Percentiles rank a stretch among this genome's conserved stretches.
These are phyloP conservation scores for Sinocyclocheilus anophthalmus DNA, from an alignment of 2,113 vertebrate species.

Conservation along the genomic window DNA sequence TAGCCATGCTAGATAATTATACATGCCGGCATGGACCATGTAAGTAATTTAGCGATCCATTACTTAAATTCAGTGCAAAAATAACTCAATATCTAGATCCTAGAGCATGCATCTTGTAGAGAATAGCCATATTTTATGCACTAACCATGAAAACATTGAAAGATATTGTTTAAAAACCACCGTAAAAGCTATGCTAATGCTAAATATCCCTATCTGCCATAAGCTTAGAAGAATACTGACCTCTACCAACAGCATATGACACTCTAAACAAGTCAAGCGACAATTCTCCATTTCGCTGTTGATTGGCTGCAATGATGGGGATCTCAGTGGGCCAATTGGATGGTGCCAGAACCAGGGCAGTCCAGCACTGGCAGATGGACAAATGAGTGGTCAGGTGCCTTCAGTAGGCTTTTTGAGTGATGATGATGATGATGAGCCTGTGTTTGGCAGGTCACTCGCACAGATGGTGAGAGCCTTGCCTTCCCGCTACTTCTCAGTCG, in stretches of 20 bases:
- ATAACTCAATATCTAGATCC: conserved; percentile 42
- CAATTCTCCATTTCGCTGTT: conserved; percentile 17
- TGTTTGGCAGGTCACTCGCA: conserved; percentile 73
- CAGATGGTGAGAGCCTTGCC: conserved; percentile 75
- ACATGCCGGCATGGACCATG: conserved; percentile 35
- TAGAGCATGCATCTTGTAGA: not conserved
- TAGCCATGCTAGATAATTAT: conserved; percentile 50
- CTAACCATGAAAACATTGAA: not conserved
- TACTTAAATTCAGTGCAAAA: conserved; percentile 38
- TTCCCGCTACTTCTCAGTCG: conserved; percentile 59
- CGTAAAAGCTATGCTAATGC: not conserved
- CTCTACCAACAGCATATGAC: not conserved
- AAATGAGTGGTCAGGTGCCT: conserved; percentile 71
- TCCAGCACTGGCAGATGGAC: conserved; percentile 68
- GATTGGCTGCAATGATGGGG: conserved; percentile 37
- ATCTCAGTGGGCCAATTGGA: conserved; percentile 44
- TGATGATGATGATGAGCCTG: conserved; percentile 68
- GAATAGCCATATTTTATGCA: not conserved
- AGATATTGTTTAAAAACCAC: not conserved
- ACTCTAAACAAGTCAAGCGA: conserved; percentile 10
- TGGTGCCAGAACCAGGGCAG: conserved; percentile 53
- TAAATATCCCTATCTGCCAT: not conserved
- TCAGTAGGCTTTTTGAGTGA: conserved; percentile 63
- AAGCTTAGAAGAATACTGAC: not conserved
- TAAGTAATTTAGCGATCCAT: conserved; percentile 44